Evolutionary conservation across 2,888 invertebrate species (phyloP).

Genomic region (Ormyrus nitidulus): DNA sequence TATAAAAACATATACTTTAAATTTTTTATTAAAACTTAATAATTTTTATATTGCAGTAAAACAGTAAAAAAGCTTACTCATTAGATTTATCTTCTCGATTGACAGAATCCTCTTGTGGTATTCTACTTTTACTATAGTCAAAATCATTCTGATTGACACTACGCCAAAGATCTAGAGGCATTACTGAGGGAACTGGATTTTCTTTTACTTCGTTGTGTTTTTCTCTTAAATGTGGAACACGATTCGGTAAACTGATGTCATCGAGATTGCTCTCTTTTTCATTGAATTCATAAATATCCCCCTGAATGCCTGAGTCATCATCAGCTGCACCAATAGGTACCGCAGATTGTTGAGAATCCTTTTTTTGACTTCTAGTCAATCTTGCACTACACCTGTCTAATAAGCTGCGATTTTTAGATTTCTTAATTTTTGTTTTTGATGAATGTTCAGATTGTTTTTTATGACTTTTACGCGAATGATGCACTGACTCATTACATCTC

Average conservation of each 20-base stretch:
- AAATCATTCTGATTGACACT: constrained; percentile 31
- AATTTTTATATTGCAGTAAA: not conserved
- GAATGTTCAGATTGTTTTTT: constrained; percentile 61
- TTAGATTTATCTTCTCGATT: constrained; percentile 61
- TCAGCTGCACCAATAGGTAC: constrained; percentile 69
- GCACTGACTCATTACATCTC: constrained; percentile 60
- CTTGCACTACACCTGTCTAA: constrained; percentile 64
- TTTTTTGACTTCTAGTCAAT: constrained; percentile 69
- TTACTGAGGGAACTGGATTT: constrained; percentile 20
- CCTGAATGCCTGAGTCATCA: constrained; percentile 74
- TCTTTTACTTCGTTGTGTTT: constrained; percentile 50
- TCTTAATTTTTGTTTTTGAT: constrained; percentile 58
- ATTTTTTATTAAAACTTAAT: constrained; percentile 2
- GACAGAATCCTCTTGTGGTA: constrained; percentile 61
- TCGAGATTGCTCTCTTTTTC: constrained; percentile 73
- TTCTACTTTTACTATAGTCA: constrained; percentile 52
- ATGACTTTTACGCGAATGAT: constrained; percentile 65
- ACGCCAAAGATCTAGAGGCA: constrained; percentile 41
- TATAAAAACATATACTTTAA: not conserved
- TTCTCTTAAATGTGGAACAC: constrained; percentile 53
- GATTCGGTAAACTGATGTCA: constrained; percentile 55
- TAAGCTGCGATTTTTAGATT: constrained; percentile 48
- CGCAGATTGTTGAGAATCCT: constrained; percentile 60
- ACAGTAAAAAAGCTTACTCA: constrained; percentile 59
- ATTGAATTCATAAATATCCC: constrained; percentile 78